Conservation (phyloP, 2,113 vertebrate species). For the Odontesthes bonariensis region DNA sequence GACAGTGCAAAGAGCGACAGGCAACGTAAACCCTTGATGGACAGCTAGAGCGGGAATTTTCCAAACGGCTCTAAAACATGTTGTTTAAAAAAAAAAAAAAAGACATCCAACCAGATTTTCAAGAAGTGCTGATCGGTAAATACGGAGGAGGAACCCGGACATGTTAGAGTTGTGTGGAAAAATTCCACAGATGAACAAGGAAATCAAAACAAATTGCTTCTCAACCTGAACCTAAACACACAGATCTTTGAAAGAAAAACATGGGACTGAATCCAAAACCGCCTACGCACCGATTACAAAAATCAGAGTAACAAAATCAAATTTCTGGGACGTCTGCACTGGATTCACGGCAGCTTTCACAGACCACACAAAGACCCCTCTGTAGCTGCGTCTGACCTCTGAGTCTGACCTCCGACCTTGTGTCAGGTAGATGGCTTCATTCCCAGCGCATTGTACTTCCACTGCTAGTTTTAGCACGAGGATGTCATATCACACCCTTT, state of each 20-base stretch:
- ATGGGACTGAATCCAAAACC: no score
- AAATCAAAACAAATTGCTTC: not conserved
- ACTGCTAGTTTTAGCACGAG: conserved; percentile 74
- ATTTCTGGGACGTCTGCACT: no score
- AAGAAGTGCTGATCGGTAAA: not conserved
- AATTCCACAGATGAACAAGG: not conserved
- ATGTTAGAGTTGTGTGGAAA: conserved; percentile 6
- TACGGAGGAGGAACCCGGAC: not conserved
- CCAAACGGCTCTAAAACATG: not conserved
- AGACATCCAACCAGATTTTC: conserved; percentile 1
- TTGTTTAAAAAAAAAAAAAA: not conserved
- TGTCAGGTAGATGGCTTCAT: not conserved
- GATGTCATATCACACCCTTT: conserved; percentile 69
- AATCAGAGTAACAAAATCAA: no score
- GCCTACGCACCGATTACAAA: no score
- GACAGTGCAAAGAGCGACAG: not conserved
- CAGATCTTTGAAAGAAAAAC: not conserved
- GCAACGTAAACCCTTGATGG: not conserved
- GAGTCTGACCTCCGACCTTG: conserved; percentile 39
- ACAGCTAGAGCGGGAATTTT: not conserved
- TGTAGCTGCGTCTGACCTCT: conserved; percentile 45
- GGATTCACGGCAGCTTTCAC: not conserved
- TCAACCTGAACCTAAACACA: not conserved
- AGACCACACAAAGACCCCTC: conserved; percentile 42
- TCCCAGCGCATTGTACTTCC: conserved; percentile 63